Evolutionary conservation across 2,113 vertebrate genomes (phyloP).

Genomic region (Bubo bubo): DNA sequence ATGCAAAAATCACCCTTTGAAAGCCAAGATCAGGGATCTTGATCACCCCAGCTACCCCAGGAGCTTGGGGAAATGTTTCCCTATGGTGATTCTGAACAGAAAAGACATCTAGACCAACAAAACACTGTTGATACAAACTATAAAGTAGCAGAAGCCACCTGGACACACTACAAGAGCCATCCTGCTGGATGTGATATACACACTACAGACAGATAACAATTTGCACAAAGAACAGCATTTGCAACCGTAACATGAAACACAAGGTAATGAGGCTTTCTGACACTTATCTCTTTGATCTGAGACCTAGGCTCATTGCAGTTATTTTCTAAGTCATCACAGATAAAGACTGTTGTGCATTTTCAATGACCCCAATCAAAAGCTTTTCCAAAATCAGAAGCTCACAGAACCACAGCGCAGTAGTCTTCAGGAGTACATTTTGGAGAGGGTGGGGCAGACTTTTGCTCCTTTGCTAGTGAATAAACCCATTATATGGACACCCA

Average conservation of each 20-base stretch:
- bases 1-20: neutral
- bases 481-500: slow-evolving; percentile 27
- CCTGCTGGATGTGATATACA: accelerated
- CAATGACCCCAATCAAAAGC: slow-evolving; percentile 50
- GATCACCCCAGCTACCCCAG: neutral
- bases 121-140: neutral
- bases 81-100: neutral
- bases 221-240: neutral
- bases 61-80: neutral
- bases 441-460: neutral
- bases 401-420: neutral
- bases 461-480: slow-evolving; percentile 48
- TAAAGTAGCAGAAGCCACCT: neutral
- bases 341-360: slow-evolving; percentile 45
- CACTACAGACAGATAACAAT: neutral
- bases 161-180: neutral
- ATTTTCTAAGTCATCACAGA: slow-evolving; percentile 53
- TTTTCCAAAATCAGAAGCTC: slow-evolving; percentile 47
- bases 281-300: slow-evolving; percentile 44
- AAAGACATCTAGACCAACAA: neutral
- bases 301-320: neutral
- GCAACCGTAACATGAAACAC: neutral
- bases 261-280: slow-evolving; percentile 36
- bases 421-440: neutral
- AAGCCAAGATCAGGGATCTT: neutral